Evolutionary conservation across 2,888 invertebrate species (phyloP), one percentile per base, ranked within the genome.

Genomic region (Ochropacha duplaris): DNA sequence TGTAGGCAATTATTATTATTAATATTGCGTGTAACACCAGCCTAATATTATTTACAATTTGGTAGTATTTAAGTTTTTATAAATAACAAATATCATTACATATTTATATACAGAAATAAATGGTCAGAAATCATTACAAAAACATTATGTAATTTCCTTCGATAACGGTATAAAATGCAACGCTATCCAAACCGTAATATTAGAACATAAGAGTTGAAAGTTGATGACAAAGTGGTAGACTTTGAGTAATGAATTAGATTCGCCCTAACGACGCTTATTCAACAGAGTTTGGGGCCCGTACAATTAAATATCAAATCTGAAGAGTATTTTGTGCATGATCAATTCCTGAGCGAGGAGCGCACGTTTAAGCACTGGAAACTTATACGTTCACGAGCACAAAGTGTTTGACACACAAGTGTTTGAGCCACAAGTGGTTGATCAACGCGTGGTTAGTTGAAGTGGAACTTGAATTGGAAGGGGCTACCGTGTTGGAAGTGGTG

Each of bases 381-480:
- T n/a, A n/a, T 24, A 24, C 24, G 24, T 24, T 24, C 24, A 24
- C 3, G 24, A 24, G 5, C 24, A 24, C 24, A n/a, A 11, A 1
- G 12, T 9, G 9, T 31, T 2, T 34, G 34, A 14, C 8, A 11
- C 2, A 26, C 6, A 0, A 9, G 9, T 2, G 28, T 12, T 12
- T 1, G 14, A 6, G 14, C 4, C 14, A 34, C 14, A 14, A 4
- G 34, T 0, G 1, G 5, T n/a, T n/a, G n/a, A n/a, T n/a, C n/a
- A n/a, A n/a, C n/a, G n/a, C n/a, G 19, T 0, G 1, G 16, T 91
- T 94, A 97, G 93, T 98, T 98, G 91, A 98, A 99, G 92, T 99
- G 98, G 94, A 99, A 99, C 93, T 98, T 98, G 93, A 99, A 99
- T 88, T 98, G 97, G 95, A 98, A 99, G 86, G 97, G 97, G 82